Percentiles rank a stretch among this genome's conserved stretches.
Evolutionary conservation across 30 jellyfish, hydroid and myxozoan species (phyloP).

Genomic region (Cassiopea xamachana): DNA sequence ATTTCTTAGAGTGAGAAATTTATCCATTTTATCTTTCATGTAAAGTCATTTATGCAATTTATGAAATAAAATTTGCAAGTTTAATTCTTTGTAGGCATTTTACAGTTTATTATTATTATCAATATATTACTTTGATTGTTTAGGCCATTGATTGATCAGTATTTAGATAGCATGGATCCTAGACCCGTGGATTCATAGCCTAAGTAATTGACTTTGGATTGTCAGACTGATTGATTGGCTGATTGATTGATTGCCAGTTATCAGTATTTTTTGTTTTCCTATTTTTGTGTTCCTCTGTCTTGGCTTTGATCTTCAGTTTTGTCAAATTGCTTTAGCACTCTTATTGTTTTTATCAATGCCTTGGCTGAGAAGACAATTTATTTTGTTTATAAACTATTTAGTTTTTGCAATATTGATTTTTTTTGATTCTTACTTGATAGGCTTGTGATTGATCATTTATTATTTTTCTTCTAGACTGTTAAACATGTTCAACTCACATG

Average conservation of each 20-base stretch:
- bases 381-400: no score
- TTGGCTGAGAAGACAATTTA: no score
- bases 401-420: not conserved
- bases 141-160: not conserved
- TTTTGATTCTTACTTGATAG: not conserved
- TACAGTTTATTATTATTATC: no score
- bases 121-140: not conserved
- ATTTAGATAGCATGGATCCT: no score
- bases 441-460: not conserved
- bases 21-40: not conserved
- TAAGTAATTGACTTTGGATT: not conserved
- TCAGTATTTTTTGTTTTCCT: not conserved
- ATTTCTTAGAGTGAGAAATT: slow-evolving; percentile 77
- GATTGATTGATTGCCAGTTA: not conserved
- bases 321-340: no score
- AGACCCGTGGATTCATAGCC: not conserved
- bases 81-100: not conserved
- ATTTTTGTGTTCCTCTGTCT: not conserved
- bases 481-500: slow-evolving; percentile 78
- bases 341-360: no score
- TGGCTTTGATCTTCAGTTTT: not conserved
- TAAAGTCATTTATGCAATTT: no score
- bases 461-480: slow-evolving; percentile 50
- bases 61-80: not conserved
- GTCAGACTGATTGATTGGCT: not conserved